A percentile compares a stretch with the other conserved stretches of the same genome.
phyloP scores from a whole-genome alignment of 1,140 invertebrate species.

The Scaptomyza pallida region DNA sequence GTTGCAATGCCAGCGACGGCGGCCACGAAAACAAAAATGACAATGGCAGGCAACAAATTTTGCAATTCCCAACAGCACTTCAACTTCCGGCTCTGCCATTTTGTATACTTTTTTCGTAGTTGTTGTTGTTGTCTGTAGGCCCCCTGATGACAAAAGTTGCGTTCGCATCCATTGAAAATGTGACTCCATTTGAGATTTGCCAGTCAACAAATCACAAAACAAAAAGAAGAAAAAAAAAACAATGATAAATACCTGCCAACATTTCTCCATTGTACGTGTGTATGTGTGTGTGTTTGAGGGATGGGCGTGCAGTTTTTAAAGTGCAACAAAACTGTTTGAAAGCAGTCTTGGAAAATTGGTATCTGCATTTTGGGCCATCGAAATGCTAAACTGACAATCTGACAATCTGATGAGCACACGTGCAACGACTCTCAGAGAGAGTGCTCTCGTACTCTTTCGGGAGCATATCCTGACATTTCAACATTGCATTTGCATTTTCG shows the following conservation, averaged over 20 bases:
- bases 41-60: constrained; percentile 81
- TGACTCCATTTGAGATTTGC: constrained; percentile 79
- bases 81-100: constrained; percentile 69
- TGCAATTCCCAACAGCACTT: constrained; percentile 80
- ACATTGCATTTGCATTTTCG: constrained; percentile 68
- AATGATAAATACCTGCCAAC: constrained; percentile 56
- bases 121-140: not conserved
- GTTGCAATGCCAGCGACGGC: constrained; percentile 17
- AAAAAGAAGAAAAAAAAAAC: constrained; percentile 10
- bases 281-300: constrained; percentile 40
- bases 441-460: constrained; percentile 32
- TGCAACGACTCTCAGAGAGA: constrained; percentile 14
- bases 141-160: constrained; percentile 62
- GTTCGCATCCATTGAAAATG: constrained; percentile 68
- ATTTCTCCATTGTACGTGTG: constrained; percentile 34
- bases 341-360: constrained; percentile 22
- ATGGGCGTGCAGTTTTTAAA: constrained; percentile 59
- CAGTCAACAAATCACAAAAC: constrained; percentile 27
- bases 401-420: constrained; percentile 33
- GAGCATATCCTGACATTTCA: constrained; percentile 4
- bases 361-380: constrained; percentile 23
- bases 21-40: constrained; percentile 74
- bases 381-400: constrained; percentile 29
- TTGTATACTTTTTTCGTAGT: constrained; percentile 21
- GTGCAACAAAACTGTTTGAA: constrained; percentile 44